Percentiles rank a stretch among this genome's conserved stretches.
phyloP scores from a whole-genome alignment of 1,140 invertebrate species.

The Rhynchophorus ferrugineus region DNA sequence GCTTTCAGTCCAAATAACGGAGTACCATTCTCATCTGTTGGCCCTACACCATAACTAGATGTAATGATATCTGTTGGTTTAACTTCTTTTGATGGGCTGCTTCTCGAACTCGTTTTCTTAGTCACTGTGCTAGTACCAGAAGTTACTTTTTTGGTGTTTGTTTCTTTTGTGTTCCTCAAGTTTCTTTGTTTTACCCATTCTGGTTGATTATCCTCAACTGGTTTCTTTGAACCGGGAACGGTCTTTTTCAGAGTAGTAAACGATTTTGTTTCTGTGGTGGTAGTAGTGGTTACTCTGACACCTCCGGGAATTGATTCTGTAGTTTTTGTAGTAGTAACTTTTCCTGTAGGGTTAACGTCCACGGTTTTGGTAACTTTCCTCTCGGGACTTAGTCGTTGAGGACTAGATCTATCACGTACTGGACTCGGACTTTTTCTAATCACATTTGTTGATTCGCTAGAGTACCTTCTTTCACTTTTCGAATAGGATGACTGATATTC shows the following conservation, averaged over 20 bases:
- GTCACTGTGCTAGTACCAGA: slow-evolving; percentile 19
- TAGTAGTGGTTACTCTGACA: slow-evolving; percentile 13
- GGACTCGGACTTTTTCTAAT: slow-evolving; percentile 14
- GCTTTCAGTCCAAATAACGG: slow-evolving; percentile 69
- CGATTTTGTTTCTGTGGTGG: slow-evolving; percentile 18
- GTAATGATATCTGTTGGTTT: slow-evolving; percentile 56
- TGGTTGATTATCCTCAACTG: slow-evolving; percentile 29
- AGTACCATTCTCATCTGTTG: slow-evolving; percentile 67
- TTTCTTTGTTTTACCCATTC: slow-evolving; percentile 37
- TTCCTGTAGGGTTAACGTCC: slow-evolving; percentile 7
- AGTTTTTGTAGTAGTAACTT: slow-evolving; percentile 12
- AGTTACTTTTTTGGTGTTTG: slow-evolving; percentile 15
- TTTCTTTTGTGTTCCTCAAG: slow-evolving; percentile 31
- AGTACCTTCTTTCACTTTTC: slow-evolving; percentile 24
- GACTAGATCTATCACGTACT: slow-evolving; percentile 4
- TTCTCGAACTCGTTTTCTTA: slow-evolving; percentile 22
- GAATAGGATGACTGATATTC: slow-evolving; percentile 26
- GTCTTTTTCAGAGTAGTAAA: slow-evolving; percentile 30
- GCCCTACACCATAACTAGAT: slow-evolving; percentile 73
- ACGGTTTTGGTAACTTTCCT: slow-evolving; percentile 11
- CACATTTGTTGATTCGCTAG: slow-evolving; percentile 18
- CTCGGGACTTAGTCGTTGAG: slow-evolving; percentile 19
- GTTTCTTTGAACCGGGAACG: slow-evolving; percentile 23
- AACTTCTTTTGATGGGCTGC: slow-evolving; percentile 32
- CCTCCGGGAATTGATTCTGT: slow-evolving; percentile 13